Percentiles rank a stretch among this genome's conserved stretches.
phyloP scores from a whole-genome alignment of 2,797 vertebrate species.

The Parambassis ranga region DNA sequence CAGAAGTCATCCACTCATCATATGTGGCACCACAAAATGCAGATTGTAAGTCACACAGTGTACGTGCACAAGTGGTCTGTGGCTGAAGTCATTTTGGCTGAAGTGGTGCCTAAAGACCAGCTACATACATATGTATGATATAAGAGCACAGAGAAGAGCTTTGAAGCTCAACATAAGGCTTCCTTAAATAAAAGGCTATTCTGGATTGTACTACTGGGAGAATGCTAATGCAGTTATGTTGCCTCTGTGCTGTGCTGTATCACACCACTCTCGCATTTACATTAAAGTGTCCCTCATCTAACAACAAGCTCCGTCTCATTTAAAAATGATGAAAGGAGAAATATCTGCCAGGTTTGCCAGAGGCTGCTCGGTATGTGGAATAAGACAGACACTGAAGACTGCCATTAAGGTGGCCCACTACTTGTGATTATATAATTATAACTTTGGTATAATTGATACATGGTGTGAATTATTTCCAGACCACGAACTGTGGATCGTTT shows the following conservation, averaged over 20 bases:
- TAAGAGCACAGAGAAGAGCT: background rate
- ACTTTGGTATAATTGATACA: conserved; percentile 9
- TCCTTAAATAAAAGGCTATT: too few relatives aligned
- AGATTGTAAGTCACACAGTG: background rate
- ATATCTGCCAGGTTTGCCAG: conserved; percentile 4
- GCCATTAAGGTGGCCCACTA: background rate
- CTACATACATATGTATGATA: background rate
- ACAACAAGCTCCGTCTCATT: conserved; percentile 12
- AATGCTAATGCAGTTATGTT: too few relatives aligned
- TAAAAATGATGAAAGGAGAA: conserved; percentile 18
- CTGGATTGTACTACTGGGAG: too few relatives aligned
- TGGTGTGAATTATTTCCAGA: conserved; percentile 29
- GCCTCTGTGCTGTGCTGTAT: too few relatives aligned
- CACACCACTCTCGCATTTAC: conserved; percentile 8
- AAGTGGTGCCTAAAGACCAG: background rate
- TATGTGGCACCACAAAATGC: background rate
- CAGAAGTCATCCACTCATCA: background rate
- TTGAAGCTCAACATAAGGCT: background rate
- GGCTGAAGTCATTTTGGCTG: background rate
- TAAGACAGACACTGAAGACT: conserved; percentile 16
- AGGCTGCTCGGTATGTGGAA: conserved; percentile 1
- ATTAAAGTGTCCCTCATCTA: background rate
- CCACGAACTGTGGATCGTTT: conserved; percentile 1
- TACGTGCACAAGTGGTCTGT: background rate
- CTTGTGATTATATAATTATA: conserved; percentile 31